Evolutionary conservation across 1,140 invertebrate species (phyloP), one percentile per base, ranked within the genome.

Genomic region (Drosophila repleta): DNA sequence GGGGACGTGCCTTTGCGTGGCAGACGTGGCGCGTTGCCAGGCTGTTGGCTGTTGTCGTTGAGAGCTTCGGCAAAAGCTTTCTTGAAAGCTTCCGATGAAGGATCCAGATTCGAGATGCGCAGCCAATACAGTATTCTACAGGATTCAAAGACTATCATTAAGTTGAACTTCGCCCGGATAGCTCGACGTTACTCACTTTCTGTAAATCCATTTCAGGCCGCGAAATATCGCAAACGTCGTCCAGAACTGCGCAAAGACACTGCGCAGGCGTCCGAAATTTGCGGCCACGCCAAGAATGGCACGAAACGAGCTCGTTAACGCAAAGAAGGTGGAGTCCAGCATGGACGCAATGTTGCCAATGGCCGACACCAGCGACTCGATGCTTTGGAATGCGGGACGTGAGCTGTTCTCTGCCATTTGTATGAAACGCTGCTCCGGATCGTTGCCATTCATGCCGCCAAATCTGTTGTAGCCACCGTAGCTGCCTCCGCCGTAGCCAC

Each of bases 261-360:
- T 94, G 60, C 96, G 94, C 53, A 99, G 91, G 73, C 96, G 93
- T 4, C 96, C 95, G 92, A 99, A 96, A 92, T 99, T 98, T 74
- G 99, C 97, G 32, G 98, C 98, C 1, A 99, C 98, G 55, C 97
- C 97, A 35, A 99, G 93, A 74, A 99, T 97, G 45, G 98, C 98
- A 85, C 96, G 93, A 91, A 99, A 99, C 5, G 98, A 99, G 92
- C 96, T 98, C 11, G 98, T 97, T 78, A 99, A 94, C 17, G 98
- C 98, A 92, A 97, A 96, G 91, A 98, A 98, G 66, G 98, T 99
- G 13, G 97, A 99, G 87, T 99, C 98, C 29, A 99, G 92, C 96
- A 99, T 98, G 94, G 98, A 97, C 20, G 97, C 97, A 8, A 99
- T 94, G 49, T 98, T 98, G 21, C 96, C 95, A 89, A 99, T 97